Evolutionary conservation across 2,113 vertebrate species (phyloP).

Genomic region (Engystomops pustulosus): DNA sequence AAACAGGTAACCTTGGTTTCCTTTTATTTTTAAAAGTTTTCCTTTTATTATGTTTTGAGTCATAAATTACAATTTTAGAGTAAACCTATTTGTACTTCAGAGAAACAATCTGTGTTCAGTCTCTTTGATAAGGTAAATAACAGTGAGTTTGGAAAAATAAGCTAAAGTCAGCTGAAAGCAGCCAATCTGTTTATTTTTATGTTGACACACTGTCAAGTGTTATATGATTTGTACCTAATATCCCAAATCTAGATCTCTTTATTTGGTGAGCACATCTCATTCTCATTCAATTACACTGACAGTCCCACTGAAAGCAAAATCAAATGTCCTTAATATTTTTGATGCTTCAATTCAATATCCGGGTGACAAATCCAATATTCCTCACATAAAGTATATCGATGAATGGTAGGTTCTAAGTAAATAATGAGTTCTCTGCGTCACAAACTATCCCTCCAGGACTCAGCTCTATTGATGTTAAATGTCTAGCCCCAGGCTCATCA

Average conservation of each 20-base stretch:
- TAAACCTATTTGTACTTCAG: not conserved
- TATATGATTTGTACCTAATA: constrained; percentile 46
- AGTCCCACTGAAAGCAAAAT: constrained; percentile 40
- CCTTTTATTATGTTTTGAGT: not conserved
- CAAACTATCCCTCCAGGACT: not conserved
- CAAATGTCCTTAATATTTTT: constrained; percentile 31
- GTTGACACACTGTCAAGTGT: constrained; percentile 22
- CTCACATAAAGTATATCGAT: constrained; percentile 23
- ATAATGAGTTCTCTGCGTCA: constrained; percentile 39
- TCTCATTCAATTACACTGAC: constrained; percentile 35
- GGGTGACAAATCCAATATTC: constrained; percentile 40
- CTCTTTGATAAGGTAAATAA: not conserved
- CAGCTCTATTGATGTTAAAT: constrained; percentile 30
- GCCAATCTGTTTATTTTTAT: constrained; percentile 28
- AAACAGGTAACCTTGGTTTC: too few relatives aligned
- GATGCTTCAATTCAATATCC: constrained; percentile 41
- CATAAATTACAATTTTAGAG: not conserved
- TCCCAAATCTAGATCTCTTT: constrained; percentile 20
- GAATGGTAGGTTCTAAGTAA: not conserved
- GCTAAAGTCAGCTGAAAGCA: not conserved
- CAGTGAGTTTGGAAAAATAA: not conserved
- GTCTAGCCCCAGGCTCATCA: constrained; percentile 13
- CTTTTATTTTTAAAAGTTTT: too few relatives aligned
- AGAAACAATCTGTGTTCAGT: not conserved
- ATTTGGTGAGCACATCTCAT: constrained; percentile 31